A percentile compares a stretch with the other conserved stretches of the same genome.
phyloP scores from a whole-genome alignment of 2,888 invertebrate species.

The Rugalucina vietnamica region DNA sequence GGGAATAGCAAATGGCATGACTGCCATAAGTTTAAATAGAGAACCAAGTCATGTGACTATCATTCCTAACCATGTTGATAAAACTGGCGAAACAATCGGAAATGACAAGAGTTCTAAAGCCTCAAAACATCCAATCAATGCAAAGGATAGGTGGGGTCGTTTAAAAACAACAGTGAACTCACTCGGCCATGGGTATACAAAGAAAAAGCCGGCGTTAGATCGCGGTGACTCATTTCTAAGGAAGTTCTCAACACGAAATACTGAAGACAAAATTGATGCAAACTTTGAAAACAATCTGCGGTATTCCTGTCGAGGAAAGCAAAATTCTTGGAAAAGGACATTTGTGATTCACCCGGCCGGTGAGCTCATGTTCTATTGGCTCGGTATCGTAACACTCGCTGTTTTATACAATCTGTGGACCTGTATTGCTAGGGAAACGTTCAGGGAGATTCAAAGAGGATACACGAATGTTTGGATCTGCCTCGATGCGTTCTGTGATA shows the following conservation, averaged over 20 bases:
- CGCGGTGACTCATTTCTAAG: constrained; percentile 89
- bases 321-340: constrained; percentile 23
- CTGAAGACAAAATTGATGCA: constrained; percentile 52
- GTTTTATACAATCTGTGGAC: constrained; percentile 98
- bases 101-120: neutral
- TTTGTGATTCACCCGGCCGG: constrained; percentile 95
- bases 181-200: constrained; percentile 74
- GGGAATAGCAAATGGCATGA: neutral
- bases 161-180: constrained; percentile 52
- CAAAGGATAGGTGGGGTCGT: constrained; percentile 52
- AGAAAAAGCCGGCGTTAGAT: constrained; percentile 71
- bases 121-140: neutral
- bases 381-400: constrained; percentile 93
- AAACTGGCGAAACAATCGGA: neutral
- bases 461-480: constrained; percentile 77
- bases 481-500: constrained; percentile 92
- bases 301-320: neutral
- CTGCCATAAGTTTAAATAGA: neutral
- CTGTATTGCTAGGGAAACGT: constrained; percentile 96
- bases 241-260: constrained; percentile 95
- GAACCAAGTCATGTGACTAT: neutral
- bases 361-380: constrained; percentile 98
- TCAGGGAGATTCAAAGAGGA: constrained; percentile 91
- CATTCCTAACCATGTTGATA: neutral
- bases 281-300: constrained; percentile 49